Base-by-base conservation (phyloP, 2,797 vertebrate species). In the Taeniopygia guttata region DNA sequence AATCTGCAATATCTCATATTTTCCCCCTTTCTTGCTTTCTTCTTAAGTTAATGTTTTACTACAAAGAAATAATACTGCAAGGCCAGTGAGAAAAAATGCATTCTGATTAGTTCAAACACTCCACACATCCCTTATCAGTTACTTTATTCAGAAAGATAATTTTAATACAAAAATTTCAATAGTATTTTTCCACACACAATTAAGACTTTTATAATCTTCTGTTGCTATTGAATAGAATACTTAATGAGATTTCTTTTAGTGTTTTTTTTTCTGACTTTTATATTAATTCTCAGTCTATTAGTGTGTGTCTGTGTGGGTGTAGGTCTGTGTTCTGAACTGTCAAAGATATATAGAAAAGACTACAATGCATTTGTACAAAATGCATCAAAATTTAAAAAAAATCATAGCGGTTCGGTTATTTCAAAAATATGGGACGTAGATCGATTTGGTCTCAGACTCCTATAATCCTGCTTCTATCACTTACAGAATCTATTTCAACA, bases 121-220 rank as follows among this genome's bases (percentile, higher is more conserved):
- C 27, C 3, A 15, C 16, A 91, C 14, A 66, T 73, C 32, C 18
- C 19, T 94, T 90, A 85, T 75, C 66, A 86, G 40, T 49, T 84
- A 90, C 75, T 95, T 89, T 92, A 90, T 74, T 93, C 74, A 90
- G 64, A 67, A 96, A 83, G n/a, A 72, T 40, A 64, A 87, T 83
- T 95, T 77, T 34, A 91, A 46, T 62, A 56, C 30, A 84, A 68
- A 74, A 93, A 77, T 30, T 79, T 87, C 64, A 90, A 70, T 36
- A 67, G 45, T 32, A 54, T 82, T 94, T 95, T 87, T 62, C 72
- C n/a, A 46, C 17, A 30, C 6, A 75, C 60, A 95, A 56, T 90
- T 94, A 93, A 81, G 63, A 88, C 83, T 82, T 80, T 73, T 90
- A 60, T 43, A 38, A 55, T 64, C 49, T 68, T 82, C 38, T 70